Conservation (phyloP, 92 coral and sea anemone species). For the Epizoanthus stellaris region DNA sequence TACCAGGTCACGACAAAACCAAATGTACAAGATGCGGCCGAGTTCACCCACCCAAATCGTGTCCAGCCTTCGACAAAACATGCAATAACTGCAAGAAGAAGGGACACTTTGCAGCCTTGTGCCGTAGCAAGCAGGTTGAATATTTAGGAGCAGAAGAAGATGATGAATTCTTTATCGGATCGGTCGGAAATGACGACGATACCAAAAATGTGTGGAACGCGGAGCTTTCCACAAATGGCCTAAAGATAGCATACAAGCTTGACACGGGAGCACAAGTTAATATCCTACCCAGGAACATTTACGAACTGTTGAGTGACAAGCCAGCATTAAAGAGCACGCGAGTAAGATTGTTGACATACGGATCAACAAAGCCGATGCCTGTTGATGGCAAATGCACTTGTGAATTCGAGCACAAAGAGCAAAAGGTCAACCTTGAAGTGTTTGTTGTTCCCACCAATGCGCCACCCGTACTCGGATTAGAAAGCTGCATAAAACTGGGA, state of each 20-base stretch:
- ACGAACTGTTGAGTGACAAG: conserved; percentile 2
- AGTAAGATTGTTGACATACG: neutral
- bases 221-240: neutral
- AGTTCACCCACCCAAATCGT: conserved; percentile 34
- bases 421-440: neutral
- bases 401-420: neutral
- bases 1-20: neutral
- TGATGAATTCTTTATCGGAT: too few species aligned
- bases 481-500: neutral
- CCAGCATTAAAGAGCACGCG: neutral
- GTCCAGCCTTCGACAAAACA: conserved; percentile 46
- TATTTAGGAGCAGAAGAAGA: too few species aligned
- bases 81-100: conserved; percentile 47
- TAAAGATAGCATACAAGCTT: neutral
- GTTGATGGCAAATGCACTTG: conserved; percentile 8
- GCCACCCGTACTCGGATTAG: neutral
- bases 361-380: conserved; percentile 8
- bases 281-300: neutral
- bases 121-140: neutral
- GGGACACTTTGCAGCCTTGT: conserved; percentile 28
- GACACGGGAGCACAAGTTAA: neutral
- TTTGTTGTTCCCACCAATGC: conserved; percentile 11
- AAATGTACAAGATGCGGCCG: conserved; percentile 43
- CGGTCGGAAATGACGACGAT: too few species aligned
- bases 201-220: too few species aligned